phyloP scores from a whole-genome alignment of 2,113 vertebrate species.

The Ctenodactylus gundi region DNA sequence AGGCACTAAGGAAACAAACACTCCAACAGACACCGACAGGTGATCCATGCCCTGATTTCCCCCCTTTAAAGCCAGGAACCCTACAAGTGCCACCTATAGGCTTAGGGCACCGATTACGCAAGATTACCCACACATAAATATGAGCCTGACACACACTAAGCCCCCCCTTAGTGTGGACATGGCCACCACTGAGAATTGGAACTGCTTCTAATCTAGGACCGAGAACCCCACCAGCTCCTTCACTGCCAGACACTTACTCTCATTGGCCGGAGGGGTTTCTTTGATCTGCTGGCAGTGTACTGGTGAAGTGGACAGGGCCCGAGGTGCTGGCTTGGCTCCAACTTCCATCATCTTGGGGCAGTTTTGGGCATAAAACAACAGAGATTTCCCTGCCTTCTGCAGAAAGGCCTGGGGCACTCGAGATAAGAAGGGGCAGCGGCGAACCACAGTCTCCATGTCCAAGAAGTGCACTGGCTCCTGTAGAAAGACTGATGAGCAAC shows the following conservation, averaged over 20 bases:
- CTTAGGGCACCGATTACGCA: background rate
- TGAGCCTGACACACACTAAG: background rate
- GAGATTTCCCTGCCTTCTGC: constrained; percentile 93
- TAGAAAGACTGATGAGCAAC: background rate
- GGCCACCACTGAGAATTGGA: background rate
- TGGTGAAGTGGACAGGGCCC: constrained; percentile 88
- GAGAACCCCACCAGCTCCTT: background rate
- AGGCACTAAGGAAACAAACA: background rate
- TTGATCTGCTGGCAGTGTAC: constrained; percentile 86
- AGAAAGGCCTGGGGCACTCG: constrained; percentile 93
- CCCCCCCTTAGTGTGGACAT: background rate
- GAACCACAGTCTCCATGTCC: constrained; percentile 93
- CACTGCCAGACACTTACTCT: constrained; percentile 81
- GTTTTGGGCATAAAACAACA: constrained; percentile 92
- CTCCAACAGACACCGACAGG: background rate
- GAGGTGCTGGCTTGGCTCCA: constrained; percentile 85
- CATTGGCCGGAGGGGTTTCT: constrained; percentile 79
- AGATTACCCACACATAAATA: background rate
- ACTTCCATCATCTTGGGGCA: constrained; percentile 98
- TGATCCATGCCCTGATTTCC: background rate
- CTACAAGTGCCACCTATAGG: background rate
- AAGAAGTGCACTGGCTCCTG: constrained; percentile 41
- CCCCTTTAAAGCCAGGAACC: background rate
- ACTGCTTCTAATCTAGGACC: background rate
- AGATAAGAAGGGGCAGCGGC: constrained; percentile 95